Base-by-base conservation (phyloP, 2,888 invertebrate genomes). In the Phyto melanocephala region DNA sequence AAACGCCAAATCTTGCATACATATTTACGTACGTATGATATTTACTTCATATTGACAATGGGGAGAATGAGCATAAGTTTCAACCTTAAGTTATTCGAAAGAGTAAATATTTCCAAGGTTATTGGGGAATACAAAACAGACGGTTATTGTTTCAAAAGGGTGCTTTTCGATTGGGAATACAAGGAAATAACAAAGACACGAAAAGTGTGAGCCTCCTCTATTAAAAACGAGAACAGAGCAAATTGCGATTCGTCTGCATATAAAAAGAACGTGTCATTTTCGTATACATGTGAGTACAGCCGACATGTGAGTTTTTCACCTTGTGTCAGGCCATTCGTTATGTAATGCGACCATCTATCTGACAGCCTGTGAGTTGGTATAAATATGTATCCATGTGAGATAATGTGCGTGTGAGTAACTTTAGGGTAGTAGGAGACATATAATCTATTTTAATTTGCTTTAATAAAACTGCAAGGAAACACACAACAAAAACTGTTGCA, bases 241-340 rank as follows among this genome's bases (percentile, higher is more conserved):
- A 72, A 52, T 47, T 71, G n/a, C 50, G 42, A 78, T 71, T 71
- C 65, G 63, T 58, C 33, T 79, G 71, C 50, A 56, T 56, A 47
- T 50, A 47, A n/a, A 11, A n/a, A 67, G 7, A 28, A 20, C 40
- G 5, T 68, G 15, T 24, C 58, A 42, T 28, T 28, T 28, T 28
- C 28, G 6, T 28, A 28, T 28, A 28, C 28, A 28, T 28, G 6
- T 28, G 28, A 5, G 20, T 10, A 47, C 15, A 35, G 4, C 22
- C n/a, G 10, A 20, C 37, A 40, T 17, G 13, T 47, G n/a, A 37
- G 24, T 15, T 11, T 2, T 47, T 50, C 22, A 50, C 28, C 17
- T 47, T 35, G 24, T 15, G 35, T 56, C 45, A 6, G 22, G 2
- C 42, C 5, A 17, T 8, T 35, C 7, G 63, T 37, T 45, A 22